A percentile compares a stretch with the other conserved stretches of the same genome.
phyloP scores from a whole-genome alignment of 1,140 invertebrate genomes.

The Anagrus nilaparvatae region DNA sequence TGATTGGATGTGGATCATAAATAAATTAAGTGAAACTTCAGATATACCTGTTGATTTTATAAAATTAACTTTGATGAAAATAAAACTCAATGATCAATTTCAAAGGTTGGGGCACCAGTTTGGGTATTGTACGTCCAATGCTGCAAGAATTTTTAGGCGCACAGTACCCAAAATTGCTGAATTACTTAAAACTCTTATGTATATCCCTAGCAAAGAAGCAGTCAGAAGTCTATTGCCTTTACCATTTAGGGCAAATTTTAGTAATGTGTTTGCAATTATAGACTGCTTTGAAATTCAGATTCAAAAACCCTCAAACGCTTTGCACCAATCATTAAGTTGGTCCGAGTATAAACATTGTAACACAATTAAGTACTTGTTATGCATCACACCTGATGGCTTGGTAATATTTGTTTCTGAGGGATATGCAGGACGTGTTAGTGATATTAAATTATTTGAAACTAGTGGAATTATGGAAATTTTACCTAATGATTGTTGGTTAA shows the following conservation, averaged over 20 bases:
- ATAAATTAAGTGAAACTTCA: too few relatives aligned
- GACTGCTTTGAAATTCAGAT: slow-evolving; percentile 25
- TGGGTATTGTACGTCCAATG: too few relatives aligned
- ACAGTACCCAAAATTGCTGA: too few relatives aligned
- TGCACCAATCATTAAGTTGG: slow-evolving; percentile 21
- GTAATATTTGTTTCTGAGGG: slow-evolving; percentile 36
- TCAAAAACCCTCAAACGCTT: slow-evolving; percentile 21
- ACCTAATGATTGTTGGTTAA: slow-evolving; percentile 17
- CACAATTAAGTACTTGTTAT: slow-evolving; percentile 36
- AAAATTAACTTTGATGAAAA: too few relatives aligned
- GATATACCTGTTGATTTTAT: too few relatives aligned
- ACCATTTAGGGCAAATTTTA: slow-evolving; percentile 16
- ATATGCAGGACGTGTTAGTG: slow-evolving; percentile 30
- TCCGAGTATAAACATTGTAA: slow-evolving; percentile 26
- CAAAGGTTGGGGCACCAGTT: too few relatives aligned
- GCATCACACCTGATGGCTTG: slow-evolving; percentile 35
- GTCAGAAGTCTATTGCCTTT: slow-evolving; percentile 19
- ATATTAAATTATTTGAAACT: slow-evolving; percentile 30
- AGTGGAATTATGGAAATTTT: slow-evolving; percentile 25
- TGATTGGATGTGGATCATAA: too few relatives aligned
- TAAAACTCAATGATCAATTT: too few relatives aligned
- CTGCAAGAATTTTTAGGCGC: too few relatives aligned
- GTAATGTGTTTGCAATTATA: slow-evolving; percentile 19
- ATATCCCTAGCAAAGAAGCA: slow-evolving; percentile 18
- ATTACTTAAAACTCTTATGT: too few relatives aligned